Evolutionary conservation across 2,888 invertebrate species (phyloP), one percentile per base, ranked within the genome.

Genomic region (Biston stratarius): DNA sequence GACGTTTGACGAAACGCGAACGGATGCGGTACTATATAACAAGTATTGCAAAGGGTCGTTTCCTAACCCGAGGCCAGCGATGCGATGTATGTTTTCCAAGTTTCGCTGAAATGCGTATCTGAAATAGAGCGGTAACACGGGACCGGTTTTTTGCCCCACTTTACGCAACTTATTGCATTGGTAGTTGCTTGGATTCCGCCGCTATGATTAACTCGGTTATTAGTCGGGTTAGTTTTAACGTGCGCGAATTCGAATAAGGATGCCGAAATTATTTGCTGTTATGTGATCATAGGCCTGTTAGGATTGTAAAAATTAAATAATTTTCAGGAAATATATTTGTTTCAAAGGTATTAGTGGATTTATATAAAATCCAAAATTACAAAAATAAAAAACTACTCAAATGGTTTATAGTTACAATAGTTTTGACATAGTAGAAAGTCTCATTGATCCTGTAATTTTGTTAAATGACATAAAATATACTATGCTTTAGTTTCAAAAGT

Each of bases 101-200:
- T 85, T 82, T 80, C 80, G 79, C 79, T 79, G 73, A 76, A 79
- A 75, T 77, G 73, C 64, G 74, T 76, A 77, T 73, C 84, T 86
- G 87, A 90, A 92, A 90, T 90, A 85, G 92, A 91, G 89, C 91
- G 91, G 85, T 79, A 87, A 86, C 78, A 74, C 71, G 78, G 80
- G 83, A 87, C 91, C 86, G 86, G 90, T 89, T 88, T 53, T 74
- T 80, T 83, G 83, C 82, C 78, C 83, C 75, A 82, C 77, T 90
- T 91, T 92, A 87, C 90, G 91, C 91, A 93, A 93, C 84, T 76
- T 74, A 77, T 80, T 86, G 91, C 91, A 92, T 90, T 86, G 84
- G 81, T 64, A 82, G 85, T 86, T 82, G 83, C 84, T 83, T 87
- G 86, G 83, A 90, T 90, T 89, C 86, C 88, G 81, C 78, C 75